Percentiles rank a stretch among this genome's conserved stretches.
Conservation (phyloP, 2,113 vertebrate species). For the Aix galericulata region DNA sequence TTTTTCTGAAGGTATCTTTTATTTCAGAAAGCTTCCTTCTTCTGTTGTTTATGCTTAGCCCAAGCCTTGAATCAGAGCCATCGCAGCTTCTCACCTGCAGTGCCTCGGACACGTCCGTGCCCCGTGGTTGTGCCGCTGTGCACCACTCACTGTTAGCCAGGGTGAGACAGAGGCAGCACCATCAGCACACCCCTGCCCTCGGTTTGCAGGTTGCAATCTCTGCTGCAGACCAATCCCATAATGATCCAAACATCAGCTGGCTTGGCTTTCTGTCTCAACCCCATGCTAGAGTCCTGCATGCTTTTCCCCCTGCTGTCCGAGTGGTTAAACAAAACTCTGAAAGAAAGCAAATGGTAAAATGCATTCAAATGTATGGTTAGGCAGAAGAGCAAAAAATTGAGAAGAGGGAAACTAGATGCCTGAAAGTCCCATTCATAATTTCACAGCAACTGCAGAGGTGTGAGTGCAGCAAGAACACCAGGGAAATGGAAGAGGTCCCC, state of each 20-base stretch:
- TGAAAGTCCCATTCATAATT: neutral
- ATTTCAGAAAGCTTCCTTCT: conserved; percentile 9
- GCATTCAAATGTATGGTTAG: neutral
- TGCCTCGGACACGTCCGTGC: accelerated
- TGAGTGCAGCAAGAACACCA: neutral
- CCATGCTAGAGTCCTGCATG: neutral
- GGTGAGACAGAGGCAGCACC: accelerated
- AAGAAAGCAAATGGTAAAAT: neutral
- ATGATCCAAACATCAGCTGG: accelerated
- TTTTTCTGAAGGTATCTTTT: neutral
- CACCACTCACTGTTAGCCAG: neutral
- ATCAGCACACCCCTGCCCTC: neutral
- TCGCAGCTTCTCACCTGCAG: neutral
- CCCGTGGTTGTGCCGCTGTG: accelerated
- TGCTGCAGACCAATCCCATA: accelerated
- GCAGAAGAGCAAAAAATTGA: neutral
- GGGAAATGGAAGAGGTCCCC: neutral
- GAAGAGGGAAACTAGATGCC: neutral
- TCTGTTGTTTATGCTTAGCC: neutral
- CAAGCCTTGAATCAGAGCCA: neutral
- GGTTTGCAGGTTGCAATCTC: neutral
- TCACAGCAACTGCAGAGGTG: neutral
- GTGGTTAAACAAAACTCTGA: neutral
- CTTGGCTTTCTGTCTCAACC: neutral
- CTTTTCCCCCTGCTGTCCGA: neutral